Conservation (phyloP, 2,888 invertebrate genomes). For the Philonicus albiceps region DNA sequence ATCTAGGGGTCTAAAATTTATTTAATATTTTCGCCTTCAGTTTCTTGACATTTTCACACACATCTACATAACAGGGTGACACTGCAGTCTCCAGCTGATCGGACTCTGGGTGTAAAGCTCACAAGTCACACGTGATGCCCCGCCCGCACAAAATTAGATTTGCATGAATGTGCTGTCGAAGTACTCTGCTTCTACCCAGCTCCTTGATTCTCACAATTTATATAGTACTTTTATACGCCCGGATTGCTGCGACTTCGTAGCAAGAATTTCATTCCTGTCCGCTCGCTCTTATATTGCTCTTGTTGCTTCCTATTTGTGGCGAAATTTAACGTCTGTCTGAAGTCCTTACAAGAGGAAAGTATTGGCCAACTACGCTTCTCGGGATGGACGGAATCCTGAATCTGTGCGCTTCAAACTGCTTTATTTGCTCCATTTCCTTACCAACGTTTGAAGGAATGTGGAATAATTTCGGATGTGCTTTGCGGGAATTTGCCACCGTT, state of each 20-base stretch:
- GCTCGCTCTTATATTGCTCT: neutral
- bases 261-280: slow-evolving; percentile 12
- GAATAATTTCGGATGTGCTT: neutral
- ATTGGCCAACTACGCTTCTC: neutral
- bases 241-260: neutral
- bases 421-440: neutral
- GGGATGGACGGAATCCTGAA: neutral
- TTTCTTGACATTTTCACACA: neutral
- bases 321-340: neutral
- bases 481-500: neutral
- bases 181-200: neutral
- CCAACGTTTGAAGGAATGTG: neutral
- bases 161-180: slow-evolving; percentile 1
- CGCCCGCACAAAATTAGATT: neutral
- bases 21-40: neutral
- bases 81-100: neutral
- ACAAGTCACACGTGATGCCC: neutral
- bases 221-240: neutral
- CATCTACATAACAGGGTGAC: neutral
- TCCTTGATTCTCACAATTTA: neutral
- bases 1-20: neutral
- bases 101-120: neutral
- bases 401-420: neutral
- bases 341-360: neutral
- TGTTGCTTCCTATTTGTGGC: neutral